Base-by-base conservation (phyloP, 1,140 invertebrate genomes). In the Subanguina moxae region DNA sequence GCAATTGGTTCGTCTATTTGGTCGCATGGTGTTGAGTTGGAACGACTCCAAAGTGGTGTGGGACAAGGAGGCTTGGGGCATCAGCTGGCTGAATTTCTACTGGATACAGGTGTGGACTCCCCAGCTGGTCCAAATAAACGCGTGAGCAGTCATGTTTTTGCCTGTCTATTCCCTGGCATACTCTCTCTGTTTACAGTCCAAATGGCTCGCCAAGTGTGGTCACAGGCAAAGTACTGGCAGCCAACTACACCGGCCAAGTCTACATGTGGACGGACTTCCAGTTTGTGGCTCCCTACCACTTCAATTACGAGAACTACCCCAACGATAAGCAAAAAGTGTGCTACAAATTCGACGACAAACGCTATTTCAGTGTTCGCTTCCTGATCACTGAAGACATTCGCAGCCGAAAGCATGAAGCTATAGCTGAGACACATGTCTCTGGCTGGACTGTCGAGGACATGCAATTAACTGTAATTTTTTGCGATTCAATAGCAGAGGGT, bases 31-130 rank as follows among this genome's bases (percentile, higher is more conserved):
- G 25, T 57, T 82, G 57, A 67, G 68, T 21, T 82, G 81, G 80
- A 82, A 82, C 62, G 80, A 83, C 62, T 67, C 77, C 0, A 76
- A 73, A 59, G 73, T 82, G 42, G 65, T 74, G 1, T 83, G 80
- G 80, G 77, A 83, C 64, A 76, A 76, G 59, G 75, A 83, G 17
- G 67, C 72, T 48, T 83, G 80, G 80, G 81, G 81, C 46, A 64
- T 82, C 32, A 76, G 71, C 28, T 82, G 80, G 80, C 66, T 82
- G 1, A 83, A 82, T 63, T 83, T 82, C 62, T 82, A 82, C 57
- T 82, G 80, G 80, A 72, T 82, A n/a, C 79, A 82, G 52, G 73
- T 82, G 42, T 82, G 81, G 81, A 80, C 81, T 13, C 80, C 80
- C 7, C 77, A 80, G 62, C 56, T 82, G 30, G 65, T 82, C 45